Base-by-base conservation (phyloP, 2,888 invertebrate genomes). In the Parelbella ahira region DNA sequence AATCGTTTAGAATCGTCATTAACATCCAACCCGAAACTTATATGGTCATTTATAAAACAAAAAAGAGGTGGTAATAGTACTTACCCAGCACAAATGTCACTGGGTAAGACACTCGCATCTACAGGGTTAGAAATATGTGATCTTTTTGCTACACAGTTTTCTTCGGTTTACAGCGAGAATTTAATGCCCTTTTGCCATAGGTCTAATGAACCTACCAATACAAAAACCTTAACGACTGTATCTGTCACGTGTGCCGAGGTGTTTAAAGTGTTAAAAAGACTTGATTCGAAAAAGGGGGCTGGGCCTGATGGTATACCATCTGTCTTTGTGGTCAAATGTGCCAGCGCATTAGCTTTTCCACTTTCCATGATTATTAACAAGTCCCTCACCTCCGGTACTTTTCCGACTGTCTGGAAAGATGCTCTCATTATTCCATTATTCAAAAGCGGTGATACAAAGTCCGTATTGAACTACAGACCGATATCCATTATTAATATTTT, bases 261-360 rank as follows among this genome's bases (percentile, higher is more conserved):
- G 18, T 18, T 7, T 11, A 18, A 15, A 9, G 24, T 23, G 21
- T 18, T 36, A 25, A 25, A 36, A 18, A 36, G 25, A 36, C 36
- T 36, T 25, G 25, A 25, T 13, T 9, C 36, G n/a, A 25, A 43
- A 48, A 50, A 47, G 21, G 37, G 42, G 4, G 30, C 34, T 1
- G 42, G 43, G 3, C 29, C 38, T 2, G 43, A 47, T 33, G 27
- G 27, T 5, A 39, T 47, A 13, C 43, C 47, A 10, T 24, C 29
- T 24, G 25, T 43, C n/a, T 46, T 47, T 12, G 27, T 29, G 4
- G 8, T 21, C 7, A 33, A 33, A 18, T 47, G 46, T 25, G 42
- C 43, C 4, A 10, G 10, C 4, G 13, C 18, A 1, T 18, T 47
- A 4, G 19, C 43, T 15, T 6, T 15, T 2, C 36, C 43, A 1